Percentiles rank a stretch among this genome's conserved stretches.
Evolutionary conservation across 2,888 invertebrate species (phyloP).

Genomic region (Poecilus cupreus): DNA sequence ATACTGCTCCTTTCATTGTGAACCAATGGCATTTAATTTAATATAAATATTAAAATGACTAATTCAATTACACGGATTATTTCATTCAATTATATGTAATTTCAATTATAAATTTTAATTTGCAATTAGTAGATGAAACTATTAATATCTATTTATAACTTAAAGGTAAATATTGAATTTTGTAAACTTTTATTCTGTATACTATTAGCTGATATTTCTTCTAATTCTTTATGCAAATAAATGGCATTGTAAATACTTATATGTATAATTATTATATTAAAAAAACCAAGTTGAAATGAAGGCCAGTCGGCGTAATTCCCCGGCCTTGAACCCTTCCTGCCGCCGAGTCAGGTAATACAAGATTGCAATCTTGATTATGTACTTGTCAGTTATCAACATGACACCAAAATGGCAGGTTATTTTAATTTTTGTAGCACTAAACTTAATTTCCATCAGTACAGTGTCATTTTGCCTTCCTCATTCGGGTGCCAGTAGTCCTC

Average conservation of each 20-base stretch:
- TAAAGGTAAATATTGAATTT: too few relatives aligned
- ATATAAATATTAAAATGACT: too few relatives aligned
- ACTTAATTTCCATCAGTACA: background rate
- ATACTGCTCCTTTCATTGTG: too few relatives aligned
- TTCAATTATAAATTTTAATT: too few relatives aligned
- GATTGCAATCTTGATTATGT: background rate
- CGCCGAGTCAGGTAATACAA: background rate
- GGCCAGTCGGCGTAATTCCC: background rate
- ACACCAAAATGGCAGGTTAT: background rate
- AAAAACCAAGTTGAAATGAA: slow-evolving; percentile 12
- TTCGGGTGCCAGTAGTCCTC: background rate
- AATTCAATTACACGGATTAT: too few relatives aligned
- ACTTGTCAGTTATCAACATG: background rate
- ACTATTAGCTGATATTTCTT: too few relatives aligned
- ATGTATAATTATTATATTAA: background rate
- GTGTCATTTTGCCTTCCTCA: background rate
- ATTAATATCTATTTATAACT: too few relatives aligned
- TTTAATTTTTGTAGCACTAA: background rate
- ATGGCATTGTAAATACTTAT: background rate
- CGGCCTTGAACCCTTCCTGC: slow-evolving; percentile 8
- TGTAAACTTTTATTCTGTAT: too few relatives aligned
- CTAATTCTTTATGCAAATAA: too few relatives aligned
- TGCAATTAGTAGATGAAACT: too few relatives aligned
- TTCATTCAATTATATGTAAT: too few relatives aligned
- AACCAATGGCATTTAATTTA: too few relatives aligned